Conservation (phyloP, 2,888 invertebrate genomes). For the Lepeophtheirus nordmannii region DNA sequence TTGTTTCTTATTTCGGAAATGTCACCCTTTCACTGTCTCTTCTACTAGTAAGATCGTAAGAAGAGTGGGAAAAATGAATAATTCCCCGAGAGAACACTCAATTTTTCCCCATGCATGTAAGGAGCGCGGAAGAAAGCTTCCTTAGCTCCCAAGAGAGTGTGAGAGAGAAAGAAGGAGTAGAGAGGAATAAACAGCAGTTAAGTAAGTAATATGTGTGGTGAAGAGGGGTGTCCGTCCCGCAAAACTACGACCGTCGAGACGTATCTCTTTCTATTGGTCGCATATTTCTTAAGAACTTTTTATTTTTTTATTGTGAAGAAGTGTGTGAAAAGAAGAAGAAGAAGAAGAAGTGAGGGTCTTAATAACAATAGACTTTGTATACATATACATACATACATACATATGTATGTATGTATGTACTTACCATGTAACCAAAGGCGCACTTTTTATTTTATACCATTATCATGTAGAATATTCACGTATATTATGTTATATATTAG, state of each 20-base stretch:
- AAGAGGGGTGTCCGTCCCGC: background rate
- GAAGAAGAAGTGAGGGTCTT: background rate
- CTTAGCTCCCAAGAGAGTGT: background rate
- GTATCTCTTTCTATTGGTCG: background rate
- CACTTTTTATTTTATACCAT: too few species aligned
- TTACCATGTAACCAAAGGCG: too few species aligned
- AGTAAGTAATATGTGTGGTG: background rate
- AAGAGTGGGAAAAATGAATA: background rate
- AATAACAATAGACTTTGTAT: background rate
- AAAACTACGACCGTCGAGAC: background rate
- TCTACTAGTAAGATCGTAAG: background rate
- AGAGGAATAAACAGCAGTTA: background rate
- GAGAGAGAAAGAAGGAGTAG: background rate
- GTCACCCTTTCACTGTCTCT: too few species aligned
- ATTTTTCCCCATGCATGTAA: background rate
- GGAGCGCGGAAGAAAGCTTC: constrained; percentile 1
- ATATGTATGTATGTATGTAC: background rate
- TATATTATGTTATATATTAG: too few species aligned
- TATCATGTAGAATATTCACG: too few species aligned
- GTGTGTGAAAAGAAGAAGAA: background rate
- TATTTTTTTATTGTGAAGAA: background rate
- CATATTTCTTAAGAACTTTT: background rate
- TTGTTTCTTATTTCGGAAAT: too few species aligned
- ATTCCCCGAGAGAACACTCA: background rate
- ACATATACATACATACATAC: background rate